These are phyloP conservation scores for Fragum whitleyi DNA, from an alignment of 2,888 invertebrate species.

Conservation along the genomic window DNA sequence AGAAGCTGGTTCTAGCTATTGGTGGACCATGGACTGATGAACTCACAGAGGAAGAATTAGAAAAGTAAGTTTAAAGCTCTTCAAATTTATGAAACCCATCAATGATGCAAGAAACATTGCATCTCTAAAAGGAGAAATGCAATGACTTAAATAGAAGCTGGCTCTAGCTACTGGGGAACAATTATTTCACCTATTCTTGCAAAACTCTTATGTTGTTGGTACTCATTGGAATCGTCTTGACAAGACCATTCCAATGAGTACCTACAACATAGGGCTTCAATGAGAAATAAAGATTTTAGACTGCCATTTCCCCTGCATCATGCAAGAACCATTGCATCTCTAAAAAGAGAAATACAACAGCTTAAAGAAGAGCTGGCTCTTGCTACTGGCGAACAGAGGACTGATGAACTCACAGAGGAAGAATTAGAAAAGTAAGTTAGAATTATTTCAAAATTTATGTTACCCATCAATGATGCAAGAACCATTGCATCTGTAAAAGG, in stretches of 20 bases:
- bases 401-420: constrained; percentile 82
- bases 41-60: constrained; percentile 80
- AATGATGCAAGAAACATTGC: constrained; percentile 82
- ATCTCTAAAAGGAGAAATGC: constrained; percentile 83
- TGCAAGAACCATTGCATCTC: too few relatives aligned
- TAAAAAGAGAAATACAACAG: constrained; percentile 83
- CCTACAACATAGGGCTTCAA: too few relatives aligned
- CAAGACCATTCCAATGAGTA: too few relatives aligned
- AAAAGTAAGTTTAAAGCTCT: constrained; percentile 65
- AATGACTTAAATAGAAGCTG: constrained; percentile 83
- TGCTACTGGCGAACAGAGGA: constrained; percentile 82
- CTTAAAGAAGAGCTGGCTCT: constrained; percentile 83
- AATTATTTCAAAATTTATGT: too few relatives aligned
- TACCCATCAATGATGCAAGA: constrained; percentile 83
- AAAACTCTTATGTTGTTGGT: too few relatives aligned
- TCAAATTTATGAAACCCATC: too few relatives aligned
- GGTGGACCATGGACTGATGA: constrained; percentile 83
- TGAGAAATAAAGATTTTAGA: too few relatives aligned
- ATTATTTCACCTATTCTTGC: too few relatives aligned
- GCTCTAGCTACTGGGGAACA: constrained; percentile 83
- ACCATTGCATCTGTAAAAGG: too few relatives aligned
- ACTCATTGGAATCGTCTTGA: too few relatives aligned
- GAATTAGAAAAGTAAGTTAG: constrained; percentile 77
- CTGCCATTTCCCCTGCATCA: too few relatives aligned
- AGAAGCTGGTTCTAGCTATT: constrained; percentile 83